phyloP scores from a whole-genome alignment of 2,888 invertebrate species.

The Choreutis nemorana region DNA sequence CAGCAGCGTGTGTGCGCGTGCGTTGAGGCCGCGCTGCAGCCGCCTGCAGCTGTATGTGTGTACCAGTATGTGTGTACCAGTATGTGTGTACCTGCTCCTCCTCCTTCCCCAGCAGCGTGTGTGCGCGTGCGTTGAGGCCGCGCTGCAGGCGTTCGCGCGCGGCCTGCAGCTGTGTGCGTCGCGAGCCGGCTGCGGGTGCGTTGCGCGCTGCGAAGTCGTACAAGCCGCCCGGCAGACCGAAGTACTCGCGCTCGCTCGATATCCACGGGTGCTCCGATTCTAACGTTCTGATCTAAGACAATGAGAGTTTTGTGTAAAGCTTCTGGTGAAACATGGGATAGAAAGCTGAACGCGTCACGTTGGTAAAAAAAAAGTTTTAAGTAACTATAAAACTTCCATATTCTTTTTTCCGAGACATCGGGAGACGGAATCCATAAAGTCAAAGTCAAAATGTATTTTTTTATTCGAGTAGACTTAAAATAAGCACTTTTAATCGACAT shows the following conservation, averaged over 20 bases:
- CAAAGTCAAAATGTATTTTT: no score
- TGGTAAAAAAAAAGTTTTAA: no score
- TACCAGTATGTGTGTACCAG: background rate
- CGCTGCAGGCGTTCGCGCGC: slow-evolving; percentile 72
- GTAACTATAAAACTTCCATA: no score
- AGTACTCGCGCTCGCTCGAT: slow-evolving; percentile 75
- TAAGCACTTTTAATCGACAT: no score
- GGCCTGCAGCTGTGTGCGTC: slow-evolving; percentile 64
- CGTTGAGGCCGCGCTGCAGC: slow-evolving; percentile 72
- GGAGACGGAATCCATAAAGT: no score
- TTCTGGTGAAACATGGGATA: no score
- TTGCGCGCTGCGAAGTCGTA: slow-evolving; percentile 72
- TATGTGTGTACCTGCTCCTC: slow-evolving; percentile 81
- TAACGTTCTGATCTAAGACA: slow-evolving; percentile 44
- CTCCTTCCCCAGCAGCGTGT: slow-evolving; percentile 79
- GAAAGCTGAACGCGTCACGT: no score
- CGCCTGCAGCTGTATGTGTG: background rate
- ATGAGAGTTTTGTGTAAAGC: no score
- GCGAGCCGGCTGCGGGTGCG: slow-evolving; percentile 64
- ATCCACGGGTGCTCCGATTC: slow-evolving; percentile 77
- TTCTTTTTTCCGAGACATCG: no score
- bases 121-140: slow-evolving; percentile 72
- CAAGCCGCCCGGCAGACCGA: slow-evolving; percentile 75
- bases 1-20: slow-evolving; percentile 80
- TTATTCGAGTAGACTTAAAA: no score